Percentiles rank a stretch among this genome's conserved stretches.
phyloP scores from a whole-genome alignment of 2,797 vertebrate genomes.

The Malurus splendens region DNA sequence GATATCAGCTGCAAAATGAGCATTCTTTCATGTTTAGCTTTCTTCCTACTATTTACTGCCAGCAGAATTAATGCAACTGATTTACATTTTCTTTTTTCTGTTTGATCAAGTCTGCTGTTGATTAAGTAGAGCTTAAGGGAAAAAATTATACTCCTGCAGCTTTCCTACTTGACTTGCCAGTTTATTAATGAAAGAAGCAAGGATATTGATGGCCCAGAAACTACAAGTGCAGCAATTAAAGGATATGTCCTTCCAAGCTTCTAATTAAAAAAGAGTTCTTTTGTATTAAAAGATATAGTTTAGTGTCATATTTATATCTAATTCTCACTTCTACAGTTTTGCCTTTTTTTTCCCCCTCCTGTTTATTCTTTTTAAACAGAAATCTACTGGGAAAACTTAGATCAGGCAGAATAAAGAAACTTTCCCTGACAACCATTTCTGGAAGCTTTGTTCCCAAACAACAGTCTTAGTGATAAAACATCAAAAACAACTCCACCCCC shows the following conservation, averaged over 20 bases:
- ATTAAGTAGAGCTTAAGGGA: conserved; percentile 73
- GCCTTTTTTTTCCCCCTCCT: neutral
- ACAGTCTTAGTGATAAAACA: conserved; percentile 11
- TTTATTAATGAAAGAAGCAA: conserved; percentile 79
- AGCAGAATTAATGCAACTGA: conserved; percentile 71
- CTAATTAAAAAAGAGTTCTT: conserved; percentile 72
- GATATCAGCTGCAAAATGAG: conserved; percentile 43
- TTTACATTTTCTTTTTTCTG: conserved; percentile 70
- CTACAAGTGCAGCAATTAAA: conserved; percentile 74
- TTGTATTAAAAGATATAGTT: conserved; percentile 55
- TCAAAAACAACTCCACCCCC: neutral
- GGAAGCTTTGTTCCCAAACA: conserved; percentile 41
- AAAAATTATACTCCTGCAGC: conserved; percentile 62
- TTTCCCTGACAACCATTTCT: conserved; percentile 8
- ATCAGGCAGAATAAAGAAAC: conserved; percentile 38
- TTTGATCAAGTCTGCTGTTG: conserved; percentile 73
- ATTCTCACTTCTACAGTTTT: conserved; percentile 20
- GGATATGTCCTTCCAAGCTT: conserved; percentile 69
- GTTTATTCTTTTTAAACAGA: conserved; percentile 22
- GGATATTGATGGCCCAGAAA: conserved; percentile 73
- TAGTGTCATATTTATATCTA: conserved; percentile 37
- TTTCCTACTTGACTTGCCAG: conserved; percentile 72
- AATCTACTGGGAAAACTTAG: conserved; percentile 20
- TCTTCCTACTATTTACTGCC: conserved; percentile 65
- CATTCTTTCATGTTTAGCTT: conserved; percentile 65